phyloP scores from a whole-genome alignment of 2,797 vertebrate species.

The Cossypha dichroa region DNA sequence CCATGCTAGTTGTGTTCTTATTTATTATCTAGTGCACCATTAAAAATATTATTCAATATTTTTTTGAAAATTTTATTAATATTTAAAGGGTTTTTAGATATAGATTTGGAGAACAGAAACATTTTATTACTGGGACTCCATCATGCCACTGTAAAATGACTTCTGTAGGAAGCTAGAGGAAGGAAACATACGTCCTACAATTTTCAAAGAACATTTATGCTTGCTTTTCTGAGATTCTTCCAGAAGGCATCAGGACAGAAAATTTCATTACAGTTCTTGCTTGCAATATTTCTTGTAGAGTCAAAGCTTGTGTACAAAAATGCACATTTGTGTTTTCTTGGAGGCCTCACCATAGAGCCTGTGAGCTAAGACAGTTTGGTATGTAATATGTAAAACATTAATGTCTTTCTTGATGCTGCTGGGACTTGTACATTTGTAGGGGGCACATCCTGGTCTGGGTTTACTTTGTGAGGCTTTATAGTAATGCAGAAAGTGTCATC shows the following conservation, averaged over 20 bases:
- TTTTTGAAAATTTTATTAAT: background rate
- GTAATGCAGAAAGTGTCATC: background rate
- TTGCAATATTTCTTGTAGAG: background rate
- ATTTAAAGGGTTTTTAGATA: background rate
- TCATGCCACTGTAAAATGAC: rapidly evolving
- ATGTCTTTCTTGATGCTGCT: background rate
- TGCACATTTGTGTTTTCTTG: background rate
- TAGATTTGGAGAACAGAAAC: background rate
- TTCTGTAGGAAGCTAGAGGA: background rate
- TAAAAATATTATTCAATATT: background rate
- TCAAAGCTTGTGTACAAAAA: background rate
- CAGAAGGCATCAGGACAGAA: background rate
- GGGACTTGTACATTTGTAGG: background rate
- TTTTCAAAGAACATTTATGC: background rate
- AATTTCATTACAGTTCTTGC: background rate
- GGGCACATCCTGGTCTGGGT: background rate
- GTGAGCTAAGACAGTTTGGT: background rate
- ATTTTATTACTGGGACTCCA: background rate
- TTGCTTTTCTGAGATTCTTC: background rate
- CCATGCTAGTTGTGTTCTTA: background rate
- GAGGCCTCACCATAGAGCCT: background rate
- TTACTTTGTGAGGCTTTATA: background rate
- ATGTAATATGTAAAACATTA: background rate
- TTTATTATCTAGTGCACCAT: background rate
- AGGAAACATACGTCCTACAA: background rate